Evolutionary conservation across 2,113 vertebrate species (phyloP), one percentile per base, ranked within the genome.

Genomic region (Megaceryle torquata): DNA sequence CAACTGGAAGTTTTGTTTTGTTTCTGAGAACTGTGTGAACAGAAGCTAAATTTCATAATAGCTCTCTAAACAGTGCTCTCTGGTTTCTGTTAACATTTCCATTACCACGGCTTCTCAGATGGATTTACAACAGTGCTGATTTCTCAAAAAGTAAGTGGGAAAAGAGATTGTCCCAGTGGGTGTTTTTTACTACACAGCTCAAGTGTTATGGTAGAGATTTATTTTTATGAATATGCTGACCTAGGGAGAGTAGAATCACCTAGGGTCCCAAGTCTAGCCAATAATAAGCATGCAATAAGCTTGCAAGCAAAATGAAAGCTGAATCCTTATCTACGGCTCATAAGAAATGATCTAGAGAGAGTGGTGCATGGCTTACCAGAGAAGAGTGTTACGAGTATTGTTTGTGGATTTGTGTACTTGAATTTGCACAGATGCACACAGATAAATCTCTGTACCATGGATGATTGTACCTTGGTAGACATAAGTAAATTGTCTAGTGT

Each of bases 21-120:
- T 95, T 96, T 79, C 88, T 97, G 75, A 89, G 86, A 96, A 94
- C 60, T 88, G 65, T 94, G 82, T 89, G 91, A 97, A 97, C 78
- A 96, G 95, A 86, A 97, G 88, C 61, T 91, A 54, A 76, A 90
- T 96, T 95, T 96, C 86, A 43, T 89, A 89, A 94, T 21, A 92
- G 75, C 71, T 79, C 75, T 95, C 63, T 64, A 74, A 92, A 92
- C 68, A 74, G 53, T 63, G n/a, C 75, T 89, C 82, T 93, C 94
- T 96, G 60, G 88, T 76, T 94, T 89, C 56, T 92, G 77, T 89
- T 96, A 95, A 87, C 79, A 44, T 90, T 96, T 94, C 77, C 59
- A 60, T 82, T 93, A 86, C 76, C 51, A 92, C 2, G 0, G 31
- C 60, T 89, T 93, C 69, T 82, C 86, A 84, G 61, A 83, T 17